Conservation (phyloP, 2,113 vertebrate species). For the Girardinichthys multiradiatus region DNA sequence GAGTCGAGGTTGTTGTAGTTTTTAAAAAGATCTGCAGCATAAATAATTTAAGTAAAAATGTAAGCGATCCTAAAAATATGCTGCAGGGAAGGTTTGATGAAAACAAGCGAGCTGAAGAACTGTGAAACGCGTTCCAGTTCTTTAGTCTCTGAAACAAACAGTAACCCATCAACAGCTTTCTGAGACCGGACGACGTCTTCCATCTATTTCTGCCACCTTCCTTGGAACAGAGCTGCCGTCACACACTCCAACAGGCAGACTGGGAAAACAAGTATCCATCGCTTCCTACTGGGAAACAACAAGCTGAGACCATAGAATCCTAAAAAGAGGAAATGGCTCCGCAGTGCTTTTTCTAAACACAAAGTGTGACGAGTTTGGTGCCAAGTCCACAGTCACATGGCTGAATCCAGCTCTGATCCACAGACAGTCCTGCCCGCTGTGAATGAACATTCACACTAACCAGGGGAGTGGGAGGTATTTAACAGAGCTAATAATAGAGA, state of each 20-base stretch:
- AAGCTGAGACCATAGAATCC: background rate
- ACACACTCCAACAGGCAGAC: no score
- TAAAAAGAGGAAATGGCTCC: constrained; percentile 7
- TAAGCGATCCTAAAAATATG: no score
- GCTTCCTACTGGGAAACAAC: constrained; percentile 8
- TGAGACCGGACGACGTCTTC: background rate
- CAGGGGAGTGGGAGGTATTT: background rate
- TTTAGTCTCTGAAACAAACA: no score
- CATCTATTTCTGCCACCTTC: no score
- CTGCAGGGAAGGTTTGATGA: no score
- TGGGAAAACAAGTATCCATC: constrained; percentile 13
- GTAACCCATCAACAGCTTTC: no score
- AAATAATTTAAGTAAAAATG: no score
- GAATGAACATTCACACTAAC: background rate
- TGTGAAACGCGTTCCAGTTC: no score
- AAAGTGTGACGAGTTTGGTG: background rate
- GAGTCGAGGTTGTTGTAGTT: constrained; percentile 18
- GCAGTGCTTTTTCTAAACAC: no score
- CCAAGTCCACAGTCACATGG: background rate
- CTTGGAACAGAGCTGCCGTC: background rate
- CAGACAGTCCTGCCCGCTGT: background rate
- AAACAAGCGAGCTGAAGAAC: no score
- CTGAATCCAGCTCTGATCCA: background rate
- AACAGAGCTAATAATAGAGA: background rate
- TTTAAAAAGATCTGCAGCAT: no score